These are phyloP conservation scores for Tholera decimalis DNA, from an alignment of 2,888 invertebrate species.

Conservation along the genomic window DNA sequence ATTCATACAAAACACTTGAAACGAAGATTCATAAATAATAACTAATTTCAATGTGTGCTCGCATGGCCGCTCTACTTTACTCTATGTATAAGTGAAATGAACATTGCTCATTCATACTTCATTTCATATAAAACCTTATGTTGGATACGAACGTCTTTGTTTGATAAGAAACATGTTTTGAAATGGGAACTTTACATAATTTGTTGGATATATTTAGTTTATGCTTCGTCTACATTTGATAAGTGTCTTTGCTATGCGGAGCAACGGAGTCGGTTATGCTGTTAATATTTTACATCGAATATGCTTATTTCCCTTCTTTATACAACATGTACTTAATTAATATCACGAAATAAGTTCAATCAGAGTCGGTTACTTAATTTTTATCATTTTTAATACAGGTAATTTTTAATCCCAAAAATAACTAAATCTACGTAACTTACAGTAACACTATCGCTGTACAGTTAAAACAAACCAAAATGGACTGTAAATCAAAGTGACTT, in stretches of 20 bases:
- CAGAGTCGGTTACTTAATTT: too few species aligned
- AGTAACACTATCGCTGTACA: too few species aligned
- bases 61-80: conserved; percentile 12
- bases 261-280: not conserved
- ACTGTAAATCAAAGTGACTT: too few species aligned
- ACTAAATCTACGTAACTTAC: too few species aligned
- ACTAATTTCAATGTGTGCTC: conserved; percentile 54
- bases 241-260: not conserved
- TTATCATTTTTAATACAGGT: too few species aligned
- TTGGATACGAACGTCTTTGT: conserved; percentile 10
- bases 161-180: not conserved
- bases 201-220: conserved; percentile 10
- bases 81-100: conserved; percentile 53
- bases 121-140: conserved; percentile 24
- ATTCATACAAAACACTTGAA: conserved; percentile 13
- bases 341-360: too few species aligned
- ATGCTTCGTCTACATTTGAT: not conserved
- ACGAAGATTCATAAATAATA: conserved; percentile 58
- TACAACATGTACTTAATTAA: too few species aligned
- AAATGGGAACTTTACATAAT: conserved; percentile 17
- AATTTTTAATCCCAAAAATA: too few species aligned
- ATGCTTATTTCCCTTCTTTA: too few species aligned
- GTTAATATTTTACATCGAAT: not conserved
- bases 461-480: too few species aligned
- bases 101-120: conserved; percentile 36